phyloP scores from a whole-genome alignment of 1,140 invertebrate species.

The Sminthurinus signatus region DNA sequence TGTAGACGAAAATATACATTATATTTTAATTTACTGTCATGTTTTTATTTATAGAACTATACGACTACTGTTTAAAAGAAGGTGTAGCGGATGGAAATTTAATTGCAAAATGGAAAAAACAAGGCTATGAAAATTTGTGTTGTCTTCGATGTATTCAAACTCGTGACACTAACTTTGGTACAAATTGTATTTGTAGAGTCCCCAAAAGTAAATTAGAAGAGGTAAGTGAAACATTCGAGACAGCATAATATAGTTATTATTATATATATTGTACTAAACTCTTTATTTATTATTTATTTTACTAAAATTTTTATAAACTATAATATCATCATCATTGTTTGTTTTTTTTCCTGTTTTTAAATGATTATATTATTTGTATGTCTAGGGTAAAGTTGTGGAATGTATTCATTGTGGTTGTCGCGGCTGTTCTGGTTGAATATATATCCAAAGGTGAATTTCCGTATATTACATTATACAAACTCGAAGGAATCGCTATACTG shows the following conservation, averaged over 20 bases:
- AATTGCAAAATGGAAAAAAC: constrained; percentile 99
- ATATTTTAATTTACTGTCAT: too few species aligned
- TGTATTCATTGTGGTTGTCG: constrained; percentile 96
- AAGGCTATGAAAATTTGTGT: constrained; percentile 98
- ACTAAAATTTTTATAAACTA: too few species aligned
- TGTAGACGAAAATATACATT: too few species aligned
- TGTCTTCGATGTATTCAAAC: constrained; percentile 98
- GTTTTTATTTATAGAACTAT: constrained; percentile 65
- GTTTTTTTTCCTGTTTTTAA: not conserved
- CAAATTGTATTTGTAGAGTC: constrained; percentile 98
- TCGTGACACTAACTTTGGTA: constrained; percentile 97
- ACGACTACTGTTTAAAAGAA: constrained; percentile 94
- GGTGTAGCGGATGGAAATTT: constrained; percentile 96
- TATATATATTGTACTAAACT: too few species aligned
- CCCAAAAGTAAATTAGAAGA: constrained; percentile 98
- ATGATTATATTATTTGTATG: constrained; percentile 44
- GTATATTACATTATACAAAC: too few species aligned
- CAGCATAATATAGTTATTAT: too few species aligned
- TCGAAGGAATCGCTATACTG: too few species aligned
- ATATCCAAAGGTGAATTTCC: too few species aligned
- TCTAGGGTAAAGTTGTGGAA: constrained; percentile 86
- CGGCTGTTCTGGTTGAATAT: constrained; percentile 75
- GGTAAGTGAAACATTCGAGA: constrained; percentile 53
- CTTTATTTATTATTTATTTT: too few species aligned
- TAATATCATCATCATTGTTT: too few species aligned